A percentile compares a stretch with the other conserved stretches of the same genome.
phyloP scores from a whole-genome alignment of 2,888 invertebrate genomes.

The Cyclophora punctaria region DNA sequence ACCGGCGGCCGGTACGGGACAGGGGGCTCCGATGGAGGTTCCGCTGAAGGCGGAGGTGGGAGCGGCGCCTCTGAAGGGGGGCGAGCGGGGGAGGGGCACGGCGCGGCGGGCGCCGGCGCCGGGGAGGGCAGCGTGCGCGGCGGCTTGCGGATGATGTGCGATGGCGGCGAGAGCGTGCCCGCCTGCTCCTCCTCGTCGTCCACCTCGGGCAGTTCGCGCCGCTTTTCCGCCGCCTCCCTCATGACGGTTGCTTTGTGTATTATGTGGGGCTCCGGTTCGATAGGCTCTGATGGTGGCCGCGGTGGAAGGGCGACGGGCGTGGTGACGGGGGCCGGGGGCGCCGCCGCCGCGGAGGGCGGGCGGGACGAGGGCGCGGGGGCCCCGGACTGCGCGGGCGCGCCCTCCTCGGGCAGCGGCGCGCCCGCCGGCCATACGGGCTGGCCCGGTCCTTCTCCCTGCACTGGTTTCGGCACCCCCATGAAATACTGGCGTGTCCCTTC shows the following conservation, averaged over 20 bases:
- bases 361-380: constrained; percentile 61
- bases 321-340: constrained; percentile 46
- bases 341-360: constrained; percentile 69
- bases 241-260: constrained; percentile 72
- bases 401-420: constrained; percentile 50
- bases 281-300: constrained; percentile 63
- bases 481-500: constrained; percentile 89
- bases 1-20: constrained; percentile 41
- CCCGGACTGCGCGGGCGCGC: constrained; percentile 58
- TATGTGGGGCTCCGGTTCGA: constrained; percentile 72
- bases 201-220: constrained; percentile 58
- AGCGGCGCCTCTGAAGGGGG: constrained; percentile 45
- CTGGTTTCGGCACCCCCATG: constrained; percentile 82
- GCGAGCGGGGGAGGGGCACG: constrained; percentile 56
- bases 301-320: constrained; percentile 50
- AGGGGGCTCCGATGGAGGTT: constrained; percentile 42
- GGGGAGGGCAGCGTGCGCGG: constrained; percentile 51
- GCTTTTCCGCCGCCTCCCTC: constrained; percentile 68
- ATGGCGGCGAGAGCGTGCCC: constrained; percentile 62
- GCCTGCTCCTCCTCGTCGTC: constrained; percentile 61
- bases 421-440: constrained; percentile 53
- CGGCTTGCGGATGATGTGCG: constrained; percentile 67
- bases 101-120: constrained; percentile 51
- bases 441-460: constrained; percentile 51
- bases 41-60: constrained; percentile 31